Conservation (phyloP, 1,140 invertebrate genomes). For the Camponotus floridanus region DNA sequence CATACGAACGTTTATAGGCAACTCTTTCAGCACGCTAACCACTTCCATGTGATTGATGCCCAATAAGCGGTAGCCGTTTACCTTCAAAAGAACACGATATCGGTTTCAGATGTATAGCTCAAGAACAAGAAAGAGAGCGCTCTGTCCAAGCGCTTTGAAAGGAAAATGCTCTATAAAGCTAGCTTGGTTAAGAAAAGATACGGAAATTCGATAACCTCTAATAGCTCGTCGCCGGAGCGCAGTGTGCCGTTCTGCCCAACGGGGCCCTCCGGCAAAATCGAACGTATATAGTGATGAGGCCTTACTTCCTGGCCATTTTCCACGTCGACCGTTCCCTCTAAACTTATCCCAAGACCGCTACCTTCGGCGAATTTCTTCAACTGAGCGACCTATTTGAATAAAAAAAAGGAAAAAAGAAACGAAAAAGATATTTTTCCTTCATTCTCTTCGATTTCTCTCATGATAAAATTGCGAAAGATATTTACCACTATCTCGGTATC, state of each 20-base stretch:
- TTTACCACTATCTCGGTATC: conserved; percentile 94
- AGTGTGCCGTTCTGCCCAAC: conserved; percentile 93
- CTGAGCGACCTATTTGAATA: conserved; percentile 90
- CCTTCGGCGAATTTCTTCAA: conserved; percentile 94
- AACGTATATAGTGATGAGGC: conserved; percentile 97
- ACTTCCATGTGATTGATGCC: conserved; percentile 99
- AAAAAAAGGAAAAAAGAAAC: not conserved
- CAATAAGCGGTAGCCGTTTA: conserved; percentile 97
- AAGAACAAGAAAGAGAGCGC: not conserved
- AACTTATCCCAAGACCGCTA: conserved; percentile 97
- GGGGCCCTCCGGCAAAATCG: conserved; percentile 97
- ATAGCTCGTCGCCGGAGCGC: conserved; percentile 88
- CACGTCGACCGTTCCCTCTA: conserved; percentile 98
- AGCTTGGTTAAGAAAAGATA: conserved; percentile 5
- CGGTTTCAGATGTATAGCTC: conserved; percentile 16
- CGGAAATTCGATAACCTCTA: conserved; percentile 86
- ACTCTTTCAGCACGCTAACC: conserved; percentile 97
- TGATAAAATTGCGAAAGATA: conserved; percentile 9
- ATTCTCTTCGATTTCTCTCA: not conserved
- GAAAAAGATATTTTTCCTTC: not conserved
- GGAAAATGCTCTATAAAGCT: conserved; percentile 2
- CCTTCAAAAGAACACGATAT: conserved; percentile 88
- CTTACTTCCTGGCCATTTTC: conserved; percentile 96
- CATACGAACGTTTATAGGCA: conserved; percentile 97
- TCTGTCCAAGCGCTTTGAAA: conserved; percentile 31